A percentile compares a stretch with the other conserved stretches of the same genome.
Conservation (phyloP, 2,888 invertebrate species). For the Sesamia inferens region DNA sequence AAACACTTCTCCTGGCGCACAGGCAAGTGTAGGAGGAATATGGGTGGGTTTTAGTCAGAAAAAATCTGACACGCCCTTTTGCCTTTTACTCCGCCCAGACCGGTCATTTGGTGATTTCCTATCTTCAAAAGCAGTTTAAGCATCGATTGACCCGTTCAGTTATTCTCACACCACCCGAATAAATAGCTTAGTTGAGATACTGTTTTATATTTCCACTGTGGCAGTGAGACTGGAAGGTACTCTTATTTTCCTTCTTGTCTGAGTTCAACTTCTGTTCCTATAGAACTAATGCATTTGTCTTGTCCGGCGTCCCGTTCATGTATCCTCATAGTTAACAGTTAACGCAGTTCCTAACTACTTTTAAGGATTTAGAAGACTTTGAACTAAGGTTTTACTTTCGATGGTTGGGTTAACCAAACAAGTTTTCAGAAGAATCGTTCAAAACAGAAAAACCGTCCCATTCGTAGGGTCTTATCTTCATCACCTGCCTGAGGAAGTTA, state of each 20-base stretch:
- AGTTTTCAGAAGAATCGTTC: background rate
- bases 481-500: background rate
- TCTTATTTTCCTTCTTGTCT: slow-evolving; percentile 3
- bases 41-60: no score
- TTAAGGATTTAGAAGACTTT: background rate
- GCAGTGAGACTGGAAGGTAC: background rate
- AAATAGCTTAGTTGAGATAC: slow-evolving; percentile 7
- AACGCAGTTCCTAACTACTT: slow-evolving; percentile 28
- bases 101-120: no score
- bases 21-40: no score
- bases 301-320: slow-evolving; percentile 37
- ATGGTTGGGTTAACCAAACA: background rate
- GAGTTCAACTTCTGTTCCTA: slow-evolving; percentile 5
- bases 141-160: background rate
- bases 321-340: slow-evolving; percentile 31
- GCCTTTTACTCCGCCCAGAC: no score
- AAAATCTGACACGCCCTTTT: no score
- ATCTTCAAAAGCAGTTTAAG: background rate
- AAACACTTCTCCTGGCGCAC: no score
- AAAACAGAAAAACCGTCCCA: background rate
- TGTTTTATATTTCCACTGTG: background rate
- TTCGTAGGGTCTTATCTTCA: background rate
- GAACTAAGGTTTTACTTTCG: background rate
- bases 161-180: no score
- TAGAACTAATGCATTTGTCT: slow-evolving; percentile 52